Evolutionary conservation across 2,113 vertebrate species (phyloP).

Genomic region (Phocoena phocoena): DNA sequence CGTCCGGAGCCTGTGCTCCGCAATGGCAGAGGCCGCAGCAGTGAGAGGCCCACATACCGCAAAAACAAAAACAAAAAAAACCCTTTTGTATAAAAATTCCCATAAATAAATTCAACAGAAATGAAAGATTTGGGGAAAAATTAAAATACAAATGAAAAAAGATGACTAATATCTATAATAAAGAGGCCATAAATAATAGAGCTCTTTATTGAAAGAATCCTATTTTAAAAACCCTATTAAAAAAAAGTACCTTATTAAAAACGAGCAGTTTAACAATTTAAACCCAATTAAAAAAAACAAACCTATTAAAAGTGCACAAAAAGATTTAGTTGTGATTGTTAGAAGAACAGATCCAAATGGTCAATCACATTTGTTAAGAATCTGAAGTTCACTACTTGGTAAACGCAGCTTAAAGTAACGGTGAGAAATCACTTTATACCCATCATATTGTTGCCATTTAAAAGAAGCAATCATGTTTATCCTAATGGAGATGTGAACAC

Average conservation of each 20-base stretch:
- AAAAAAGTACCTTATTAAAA: constrained; percentile 26
- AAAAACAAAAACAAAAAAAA: too few relatives aligned
- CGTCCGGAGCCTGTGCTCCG: too few relatives aligned
- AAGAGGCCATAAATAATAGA: constrained; percentile 7
- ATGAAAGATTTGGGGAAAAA: not conserved
- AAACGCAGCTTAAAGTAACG: not conserved
- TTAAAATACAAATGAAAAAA: not conserved
- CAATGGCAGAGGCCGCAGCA: too few relatives aligned
- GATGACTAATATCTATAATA: not conserved
- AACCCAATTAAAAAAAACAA: not conserved
- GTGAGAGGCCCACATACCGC: too few relatives aligned
- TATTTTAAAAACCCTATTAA: not conserved
- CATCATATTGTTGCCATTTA: not conserved
- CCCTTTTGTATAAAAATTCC: not conserved
- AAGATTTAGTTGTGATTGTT: not conserved
- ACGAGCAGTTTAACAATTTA: not conserved
- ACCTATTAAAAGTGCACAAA: not conserved
- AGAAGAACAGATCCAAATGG: not conserved
- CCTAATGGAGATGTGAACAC: not conserved
- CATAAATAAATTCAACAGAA: not conserved
- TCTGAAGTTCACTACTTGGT: not conserved
- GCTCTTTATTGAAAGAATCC: not conserved
- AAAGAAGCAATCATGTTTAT: not conserved
- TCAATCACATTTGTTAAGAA: not conserved
- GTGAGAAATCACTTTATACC: not conserved